Base-by-base conservation (phyloP, 2,113 vertebrate species). In the Apus apus region DNA sequence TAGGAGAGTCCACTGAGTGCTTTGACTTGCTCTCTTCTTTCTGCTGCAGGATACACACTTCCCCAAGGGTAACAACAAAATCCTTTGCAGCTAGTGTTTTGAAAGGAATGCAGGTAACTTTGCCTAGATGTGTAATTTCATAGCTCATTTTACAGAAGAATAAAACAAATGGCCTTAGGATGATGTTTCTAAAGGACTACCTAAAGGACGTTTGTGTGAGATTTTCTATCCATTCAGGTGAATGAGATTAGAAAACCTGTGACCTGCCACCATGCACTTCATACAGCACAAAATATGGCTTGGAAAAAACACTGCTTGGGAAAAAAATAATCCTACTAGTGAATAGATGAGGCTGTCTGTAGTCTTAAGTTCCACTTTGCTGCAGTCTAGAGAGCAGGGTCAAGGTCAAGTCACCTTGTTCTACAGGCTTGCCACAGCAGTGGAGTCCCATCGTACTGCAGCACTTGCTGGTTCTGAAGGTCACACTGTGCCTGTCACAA, bases 401-500 rank as follows among this genome's bases (percentile, higher is more conserved):
- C 5, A 76, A 89, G 32, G 46, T 5, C 3, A 2, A 76, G 51
- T 13, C 18, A 68, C 53, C 15, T 3, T 25, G 80, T 7, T 74
- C 43, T 25, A 26, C 25, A 74, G 45, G 56, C 13, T 46, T 13
- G 23, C 16, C 45, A 48, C 26, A 48, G 27, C 13, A 11, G 23
- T 54, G 40, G 51, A 91, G 34, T 67, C 64, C 70, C 83, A 66
- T 50, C 54, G 51, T 45, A 67, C 46, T 40, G 8, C 32, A 25
- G 43, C 81, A 86, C 30, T 91, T 92, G 91, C 58, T 79, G 48
- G 19, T 78, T 94, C 82, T 91, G 73, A 94, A 97, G 95, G 95
- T 95, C 96, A 94, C 61, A 34, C n/a, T 18, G 32, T 8, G 62
- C 53, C 43, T 54, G 74, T 53, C 46, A 87, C 87, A 94, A 36